Evolutionary conservation across 2,797 vertebrate species (phyloP), one percentile per base, ranked within the genome.

Genomic region (Bradypodion pumilum): DNA sequence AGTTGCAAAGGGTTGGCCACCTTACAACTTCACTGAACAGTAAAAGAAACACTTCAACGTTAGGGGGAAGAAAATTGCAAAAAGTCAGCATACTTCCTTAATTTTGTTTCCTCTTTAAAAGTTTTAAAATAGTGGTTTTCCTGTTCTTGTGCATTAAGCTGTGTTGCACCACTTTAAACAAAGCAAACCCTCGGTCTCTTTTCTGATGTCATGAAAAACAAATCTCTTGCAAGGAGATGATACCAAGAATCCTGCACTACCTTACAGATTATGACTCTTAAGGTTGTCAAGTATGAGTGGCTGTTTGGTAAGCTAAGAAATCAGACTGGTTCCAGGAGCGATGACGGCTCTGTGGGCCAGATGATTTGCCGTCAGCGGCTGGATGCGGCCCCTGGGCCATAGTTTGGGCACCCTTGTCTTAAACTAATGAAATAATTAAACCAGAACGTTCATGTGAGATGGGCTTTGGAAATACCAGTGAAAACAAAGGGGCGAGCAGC

Each of bases 101-200:
- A 74, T 74, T 66, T 76, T 73, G 32, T 74, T 81, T 76, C 86
- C 80, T 89, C 70, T 88, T 78, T 78, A 42, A 27, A 65, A 49
- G 29, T 32, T 84, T 77, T 89, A 84, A 68, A 69, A 60, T 23
- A 42, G 82, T 69, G 75, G 78, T 40, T 74, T 70, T 56, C 81
- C 84, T 86, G 56, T 80, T 46, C 74, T 81, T 52, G 25, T 29
- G 52, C 35, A 10, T 42, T 62, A 23, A 49, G 21, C 19, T 9
- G 7, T 35, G 35, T 60, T 56, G 40, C 12, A 42, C 32, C 32
- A 32, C 70, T 52, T 62, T 46, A 63, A 79, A 44, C 27, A n/a
- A 60, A 63, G 72, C 44, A 62, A 23, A 66, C 40, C 56, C 42
- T 75, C 60, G 52, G n/a, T 79, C 13, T n/a, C 25, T 40, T 75